Base-by-base conservation (phyloP, 2,113 vertebrate genomes). In the Lamprotornis superbus region DNA sequence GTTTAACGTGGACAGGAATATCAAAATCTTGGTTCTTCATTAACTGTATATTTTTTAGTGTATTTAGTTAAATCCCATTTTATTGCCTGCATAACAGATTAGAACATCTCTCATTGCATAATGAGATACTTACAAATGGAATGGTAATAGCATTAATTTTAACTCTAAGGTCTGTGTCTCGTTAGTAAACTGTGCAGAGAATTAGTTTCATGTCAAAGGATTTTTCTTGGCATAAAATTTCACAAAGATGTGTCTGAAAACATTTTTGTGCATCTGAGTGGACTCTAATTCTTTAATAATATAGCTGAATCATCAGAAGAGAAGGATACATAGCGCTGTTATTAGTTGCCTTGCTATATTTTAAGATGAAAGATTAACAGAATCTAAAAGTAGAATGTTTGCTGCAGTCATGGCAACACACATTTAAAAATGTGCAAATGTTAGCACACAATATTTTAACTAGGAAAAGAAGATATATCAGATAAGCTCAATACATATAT, bases 351-450 rank as follows among this genome's bases (percentile, higher is more conserved):
- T 2, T 60, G 90, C 87, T 87, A 8, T 93, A 87, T 96, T 96
- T 96, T 96, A 86, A 92, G 49, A 96, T 22, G 65, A 91, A 52
- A 74, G 39, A 95, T 97, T 93, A 97, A 68, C 44, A 83, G 64
- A 95, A 89, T 90, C 86, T 97, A 94, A 97, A 97, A 95, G 89
- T 96, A 97, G 70, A 74, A 85, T 64, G 7, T 87, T 83, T 69
- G 73, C 83, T 81, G 91, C 93, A 95, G 96, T 88, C 84, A 95
- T 89, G 76, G 83, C 77, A 95, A 94, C 91, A 61, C 50, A 85
- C 10, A 63, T 83, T 92, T 90, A 52, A 80, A 92, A 90, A 93
- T 81, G 35, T 85, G 71, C 70, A 89, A 92, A 91, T 83, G 73
- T 87, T 94, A 77, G 28, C 83, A 77, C 47, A 81, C 71, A 87